Base-by-base conservation (phyloP, 53 echinoderm and acorn worm genomes). In the Glandiceps talaboti region DNA sequence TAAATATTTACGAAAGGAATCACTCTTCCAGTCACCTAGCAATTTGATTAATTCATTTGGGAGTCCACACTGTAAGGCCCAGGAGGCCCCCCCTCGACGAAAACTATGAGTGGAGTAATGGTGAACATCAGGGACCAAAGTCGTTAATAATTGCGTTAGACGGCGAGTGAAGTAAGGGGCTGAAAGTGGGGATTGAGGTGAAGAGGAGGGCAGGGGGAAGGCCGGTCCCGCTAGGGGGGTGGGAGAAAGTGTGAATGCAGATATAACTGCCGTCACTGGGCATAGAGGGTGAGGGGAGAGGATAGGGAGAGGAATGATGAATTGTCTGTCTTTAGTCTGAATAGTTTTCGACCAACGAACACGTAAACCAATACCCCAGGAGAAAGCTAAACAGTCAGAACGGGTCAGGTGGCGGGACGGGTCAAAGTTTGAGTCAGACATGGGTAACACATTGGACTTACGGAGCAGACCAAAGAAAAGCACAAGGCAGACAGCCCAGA, bases 391-490 rank as follows among this genome's bases (percentile, higher is more conserved):
- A 45, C 6, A 45, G 20, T 45, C 64, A 45, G 6, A 6, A 12
- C 64, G 6, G 64, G 64, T 45, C 6, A 45, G 64, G 20, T 45
- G 64, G 6, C 20, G 6, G 20, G 64, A 45, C 29, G 25, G 31
- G 25, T 28, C 25, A 30, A 30, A 31, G 78, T 1, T 26, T 28
- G 25, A 28, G 27, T 80, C 1, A 1, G 30, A 30, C 28, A 20
- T 0, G 80, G 80, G 25, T n/a, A 73, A 1, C 1, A 80, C 73
- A 30, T 80, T 80, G 14, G 80, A 80, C 64, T 29, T 73, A 1
- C 80, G 33, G 29, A 80, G 73, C 29, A 80, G 14, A 45, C 64
- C 64, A 45, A 45, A 45, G 64, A 45, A 45, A 6, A 45, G 20
- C 6, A 45, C 64, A 12, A 45, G 20, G 64, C 64, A 45, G 20